Base-by-base conservation (phyloP, 2,888 invertebrate genomes). In the Epirrita christyi region DNA sequence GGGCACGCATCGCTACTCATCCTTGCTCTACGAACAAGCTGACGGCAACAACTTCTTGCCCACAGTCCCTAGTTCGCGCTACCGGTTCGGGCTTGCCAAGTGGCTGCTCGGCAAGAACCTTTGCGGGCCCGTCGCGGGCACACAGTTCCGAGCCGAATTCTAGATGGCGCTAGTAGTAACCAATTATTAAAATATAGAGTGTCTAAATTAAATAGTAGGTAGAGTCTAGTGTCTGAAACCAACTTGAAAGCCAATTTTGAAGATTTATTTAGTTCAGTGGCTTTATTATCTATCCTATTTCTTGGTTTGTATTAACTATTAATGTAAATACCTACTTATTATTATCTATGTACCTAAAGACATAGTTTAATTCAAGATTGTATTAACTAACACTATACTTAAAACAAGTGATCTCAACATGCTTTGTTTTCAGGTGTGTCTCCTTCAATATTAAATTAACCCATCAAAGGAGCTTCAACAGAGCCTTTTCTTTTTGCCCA, bases 1-100 rank as follows among this genome's bases (percentile, higher is more conserved):
- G 0, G 92, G 92, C 45, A 70, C 76, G 15, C 93, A 93, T 61
- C 90, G 90, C 68, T 93, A 90, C 80, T 71, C 91, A 28, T 80
- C 80, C 65, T 59, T 92, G 21, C 74, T 92, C 1, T 92, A 84
- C 65, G 89, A 91, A 64, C 92, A 92, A 67, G 75, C 68, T 0
- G 91, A 91, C 43, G 91, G 91, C 28, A 90, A 88, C 73, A 89
- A 86, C 66, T 91, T 90, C 58, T 61, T 89, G 11, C 90, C 91
- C 0, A 73, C 70, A 5, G 86, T 88, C 21, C 87, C 88, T 7
- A 69, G 79, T 21, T 71, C 83, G 6, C 80, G 90, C 10, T 78
- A 74, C 37, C 82, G 88, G 0, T 90, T 91, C 65, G 57, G 63
- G 8, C 80, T 91, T 1, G 75, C 83, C 2, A 83, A 85, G 68